A percentile compares a stretch with the other conserved stretches of the same genome.
These are phyloP conservation scores for Thamnophis sirtalis DNA, from an alignment of 2,113 vertebrate genomes.

Conservation along the genomic window DNA sequence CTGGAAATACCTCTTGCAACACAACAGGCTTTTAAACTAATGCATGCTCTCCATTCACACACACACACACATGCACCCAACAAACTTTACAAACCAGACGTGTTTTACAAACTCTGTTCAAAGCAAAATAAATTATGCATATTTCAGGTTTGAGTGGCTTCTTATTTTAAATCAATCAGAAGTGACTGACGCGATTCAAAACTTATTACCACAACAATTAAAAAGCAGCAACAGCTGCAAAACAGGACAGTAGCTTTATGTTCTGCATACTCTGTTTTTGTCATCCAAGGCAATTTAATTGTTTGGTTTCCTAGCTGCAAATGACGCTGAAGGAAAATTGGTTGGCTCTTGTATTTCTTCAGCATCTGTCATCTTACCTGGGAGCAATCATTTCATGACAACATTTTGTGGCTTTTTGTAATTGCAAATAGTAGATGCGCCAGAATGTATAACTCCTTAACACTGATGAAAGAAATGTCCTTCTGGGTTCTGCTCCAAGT, in stretches of 20 bases:
- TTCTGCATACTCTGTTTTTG: neutral
- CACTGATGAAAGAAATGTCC: no score
- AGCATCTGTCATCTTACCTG: slow-evolving; percentile 1
- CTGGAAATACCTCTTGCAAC: neutral
- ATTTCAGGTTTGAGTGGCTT: neutral
- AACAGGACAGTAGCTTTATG: neutral
- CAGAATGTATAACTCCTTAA: neutral
- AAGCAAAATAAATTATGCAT: neutral
- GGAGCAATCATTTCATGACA: neutral
- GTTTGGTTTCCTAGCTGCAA: slow-evolving; percentile 3
- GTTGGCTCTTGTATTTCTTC: neutral
- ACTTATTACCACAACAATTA: neutral
- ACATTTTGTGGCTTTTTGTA: slow-evolving; percentile 10
- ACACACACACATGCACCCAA: neutral
- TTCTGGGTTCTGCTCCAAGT: no score
- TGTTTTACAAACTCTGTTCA: neutral
- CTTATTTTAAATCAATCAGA: neutral
- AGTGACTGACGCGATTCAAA: neutral
- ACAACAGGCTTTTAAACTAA: neutral
- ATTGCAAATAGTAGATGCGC: neutral
- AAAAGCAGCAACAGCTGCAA: neutral
- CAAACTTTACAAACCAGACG: neutral
- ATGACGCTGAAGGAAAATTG: neutral
- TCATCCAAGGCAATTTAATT: neutral
- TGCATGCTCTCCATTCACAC: neutral